Conservation (phyloP, 2,797 vertebrate species). For the Eurystomus glaucurus region DNA sequence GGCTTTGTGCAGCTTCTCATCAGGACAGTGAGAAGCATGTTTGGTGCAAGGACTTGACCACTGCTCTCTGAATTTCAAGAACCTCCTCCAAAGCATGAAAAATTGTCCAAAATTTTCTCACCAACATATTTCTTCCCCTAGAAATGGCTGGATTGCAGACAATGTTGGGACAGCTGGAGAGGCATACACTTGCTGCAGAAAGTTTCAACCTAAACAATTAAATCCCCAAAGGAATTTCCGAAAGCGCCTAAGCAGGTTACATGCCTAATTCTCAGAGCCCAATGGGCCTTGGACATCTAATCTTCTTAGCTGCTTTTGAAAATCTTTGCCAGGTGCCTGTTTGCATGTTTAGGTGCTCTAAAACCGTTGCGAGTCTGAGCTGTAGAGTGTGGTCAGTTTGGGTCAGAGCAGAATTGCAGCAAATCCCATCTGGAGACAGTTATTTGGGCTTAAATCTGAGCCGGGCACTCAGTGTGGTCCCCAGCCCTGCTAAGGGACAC, state of each 20-base stretch:
- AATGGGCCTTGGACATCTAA: conserved; percentile 37
- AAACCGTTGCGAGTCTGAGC: conserved; percentile 29
- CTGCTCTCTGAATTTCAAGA: neutral
- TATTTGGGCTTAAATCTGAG: conserved; percentile 20
- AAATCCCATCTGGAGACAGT: conserved; percentile 50
- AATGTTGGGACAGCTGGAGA: neutral
- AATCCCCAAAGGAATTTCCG: conserved; percentile 59
- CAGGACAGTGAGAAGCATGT: rapidly evolving
- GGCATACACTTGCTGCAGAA: neutral
- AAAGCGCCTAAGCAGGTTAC: conserved; percentile 54
- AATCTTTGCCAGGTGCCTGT: conserved; percentile 60
- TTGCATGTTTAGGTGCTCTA: conserved; percentile 46
- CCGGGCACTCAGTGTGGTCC: neutral
- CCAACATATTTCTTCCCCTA: neutral
- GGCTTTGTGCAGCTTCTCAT: neutral
- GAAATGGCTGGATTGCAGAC: neutral
- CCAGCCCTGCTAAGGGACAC: neutral
- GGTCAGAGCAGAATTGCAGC: conserved; percentile 44
- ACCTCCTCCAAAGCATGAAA: neutral
- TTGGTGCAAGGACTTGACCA: neutral
- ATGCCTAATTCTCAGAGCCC: conserved; percentile 47
- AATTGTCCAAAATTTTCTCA: neutral
- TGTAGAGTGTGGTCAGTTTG: conserved; percentile 18
- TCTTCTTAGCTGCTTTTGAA: conserved; percentile 61
- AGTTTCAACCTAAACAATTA: conserved; percentile 45